Evolutionary conservation across 2,888 invertebrate species (phyloP).

Genomic region (Camponotus fellah): DNA sequence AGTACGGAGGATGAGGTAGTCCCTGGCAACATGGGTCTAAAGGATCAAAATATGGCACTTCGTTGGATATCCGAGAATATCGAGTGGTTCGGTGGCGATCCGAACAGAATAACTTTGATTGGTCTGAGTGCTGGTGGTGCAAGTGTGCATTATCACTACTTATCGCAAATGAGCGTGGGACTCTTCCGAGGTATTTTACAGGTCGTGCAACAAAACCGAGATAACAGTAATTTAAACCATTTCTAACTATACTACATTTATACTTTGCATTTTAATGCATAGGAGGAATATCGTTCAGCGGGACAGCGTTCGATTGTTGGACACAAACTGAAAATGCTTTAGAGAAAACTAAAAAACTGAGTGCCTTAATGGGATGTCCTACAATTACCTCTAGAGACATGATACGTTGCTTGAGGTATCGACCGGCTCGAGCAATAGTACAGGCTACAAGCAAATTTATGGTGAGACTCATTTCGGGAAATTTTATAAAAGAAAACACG

Average conservation of each 20-base stretch:
- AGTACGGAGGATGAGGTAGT: slow-evolving; percentile 91
- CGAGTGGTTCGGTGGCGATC: slow-evolving; percentile 91
- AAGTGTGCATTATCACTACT: slow-evolving; percentile 91
- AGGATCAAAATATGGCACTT: slow-evolving; percentile 91
- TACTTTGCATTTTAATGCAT: slow-evolving; percentile 26
- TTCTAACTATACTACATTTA: neutral
- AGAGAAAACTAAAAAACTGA: too few relatives aligned
- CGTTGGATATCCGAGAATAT: slow-evolving; percentile 91
- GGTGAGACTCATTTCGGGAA: too few relatives aligned
- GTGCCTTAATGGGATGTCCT: too few relatives aligned
- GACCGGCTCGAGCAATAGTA: too few relatives aligned
- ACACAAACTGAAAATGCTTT: too few relatives aligned
- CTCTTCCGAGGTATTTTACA: slow-evolving; percentile 79
- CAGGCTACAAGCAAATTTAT: too few relatives aligned
- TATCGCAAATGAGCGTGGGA: slow-evolving; percentile 89
- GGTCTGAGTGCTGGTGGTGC: slow-evolving; percentile 93
- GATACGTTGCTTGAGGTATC: too few relatives aligned
- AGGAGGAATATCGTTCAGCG: too few relatives aligned
- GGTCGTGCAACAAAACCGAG: neutral
- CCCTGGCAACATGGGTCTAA: slow-evolving; percentile 91
- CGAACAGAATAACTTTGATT: slow-evolving; percentile 89
- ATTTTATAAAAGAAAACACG: neutral
- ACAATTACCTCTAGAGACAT: too few relatives aligned
- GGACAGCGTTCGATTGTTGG: too few relatives aligned
- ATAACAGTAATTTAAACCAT: neutral